Evolutionary conservation across 2,888 invertebrate genomes (phyloP), one percentile per base, ranked within the genome.

Genomic region (Kuschelorhynchus macadamiae): DNA sequence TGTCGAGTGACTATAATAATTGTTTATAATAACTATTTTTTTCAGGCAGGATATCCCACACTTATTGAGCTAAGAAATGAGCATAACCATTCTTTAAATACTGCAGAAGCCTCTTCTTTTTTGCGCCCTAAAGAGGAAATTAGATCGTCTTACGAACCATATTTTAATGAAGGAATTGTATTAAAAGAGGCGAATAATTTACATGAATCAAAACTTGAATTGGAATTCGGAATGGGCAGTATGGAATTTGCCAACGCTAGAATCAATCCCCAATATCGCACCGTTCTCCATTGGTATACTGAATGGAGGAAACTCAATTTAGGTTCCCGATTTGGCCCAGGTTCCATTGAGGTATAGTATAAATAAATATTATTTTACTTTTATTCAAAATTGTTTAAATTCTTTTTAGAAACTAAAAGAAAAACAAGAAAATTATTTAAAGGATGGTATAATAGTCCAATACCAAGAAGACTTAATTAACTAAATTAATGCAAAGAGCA

Each of bases 401-500:
- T 52, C 5, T 52, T 52, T 52, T 16, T n/a, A 52, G 53, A 53
- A 53, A 53, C n/a, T 49, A 21, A 9, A 49, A 21, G 49, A 49
- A 30, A 49, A 49, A 49, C 25, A n/a, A 2, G 32, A 49, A 12
- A 12, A 12, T 12, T 20, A 49, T 5, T 11, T 9, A 36, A 53
- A 53, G 11, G 36, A 53, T 18, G 14, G 16, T 11, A 42, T 56
- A 17, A 39, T 41, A 11, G 8, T 41, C 12, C 4, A 61, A 36
- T 39, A 41, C 49, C 41, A 61, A 25, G 25, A 25, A 7, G 25
- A 25, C 3, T 7, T 7, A 57, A 9, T 17, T 57, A 21, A 64
- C 64, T 8, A 25, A 25, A n/a, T 32, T 64, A 3, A 64, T 64
- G 57, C 39, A 47, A 41, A 1, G 64, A 32, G 64, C 64, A n/a